These are phyloP conservation scores for Malthinus flaveolus DNA, from an alignment of 2,888 invertebrate species.

Conservation along the genomic window DNA sequence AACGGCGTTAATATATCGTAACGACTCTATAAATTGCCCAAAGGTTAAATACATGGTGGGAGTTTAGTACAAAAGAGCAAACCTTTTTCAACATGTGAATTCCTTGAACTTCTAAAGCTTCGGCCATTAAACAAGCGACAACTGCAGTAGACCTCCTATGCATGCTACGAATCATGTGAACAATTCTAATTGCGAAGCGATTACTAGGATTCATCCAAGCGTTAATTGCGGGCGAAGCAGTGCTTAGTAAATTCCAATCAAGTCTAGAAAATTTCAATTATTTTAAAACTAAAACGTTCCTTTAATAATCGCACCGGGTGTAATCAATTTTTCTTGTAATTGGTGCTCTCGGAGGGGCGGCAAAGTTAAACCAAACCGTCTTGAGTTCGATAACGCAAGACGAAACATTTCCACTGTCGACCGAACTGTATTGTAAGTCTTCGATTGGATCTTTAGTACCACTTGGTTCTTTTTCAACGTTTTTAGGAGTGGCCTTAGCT, in stretches of 20 bases:
- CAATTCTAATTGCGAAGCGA: slow-evolving; percentile 81
- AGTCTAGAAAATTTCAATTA: slow-evolving; percentile 61
- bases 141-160: slow-evolving; percentile 82
- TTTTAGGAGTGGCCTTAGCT: slow-evolving; percentile 4
- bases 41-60: neutral
- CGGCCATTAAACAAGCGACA: slow-evolving; percentile 93
- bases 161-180: slow-evolving; percentile 78
- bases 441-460: slow-evolving; percentile 8
- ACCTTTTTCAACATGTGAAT: slow-evolving; percentile 82
- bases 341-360: slow-evolving; percentile 92
- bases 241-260: slow-evolving; percentile 95
- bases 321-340: slow-evolving; percentile 94
- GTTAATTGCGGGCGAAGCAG: slow-evolving; percentile 94
- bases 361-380: slow-evolving; percentile 96
- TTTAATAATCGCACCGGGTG: slow-evolving; percentile 65
- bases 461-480: slow-evolving; percentile 20
- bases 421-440: slow-evolving; percentile 49
- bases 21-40: slow-evolving; percentile 69
- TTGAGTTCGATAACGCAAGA: slow-evolving; percentile 88
- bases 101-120: slow-evolving; percentile 85
- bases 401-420: slow-evolving; percentile 76
- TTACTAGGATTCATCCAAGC: slow-evolving; percentile 98
- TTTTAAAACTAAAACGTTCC: neutral
- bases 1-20: slow-evolving; percentile 86
- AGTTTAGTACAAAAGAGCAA: slow-evolving; percentile 18